Evolutionary conservation across 2,888 invertebrate genomes (phyloP), one percentile per base, ranked within the genome.

Genomic region (Formica aserva): DNA sequence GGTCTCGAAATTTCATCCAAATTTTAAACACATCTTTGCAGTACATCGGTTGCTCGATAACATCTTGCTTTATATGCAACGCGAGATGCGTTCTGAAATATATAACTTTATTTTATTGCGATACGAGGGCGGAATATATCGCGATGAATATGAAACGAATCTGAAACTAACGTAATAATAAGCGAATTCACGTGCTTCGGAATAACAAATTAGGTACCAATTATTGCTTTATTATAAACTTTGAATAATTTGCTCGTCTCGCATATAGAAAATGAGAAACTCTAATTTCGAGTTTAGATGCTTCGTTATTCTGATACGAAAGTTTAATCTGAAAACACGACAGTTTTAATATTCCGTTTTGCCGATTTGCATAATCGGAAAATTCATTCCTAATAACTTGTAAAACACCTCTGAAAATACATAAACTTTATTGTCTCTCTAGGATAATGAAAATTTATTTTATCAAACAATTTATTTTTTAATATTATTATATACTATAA

Each of bases 211-310:
- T 80, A 80, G 57, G 35, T 32, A 60, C 78, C 57, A 72, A 72
- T 80, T 80, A 80, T 78, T 60, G 72, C 60, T 72, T 48, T 66
- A 60, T 65, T 80, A 60, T 60, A 35, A 80, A 72, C 78, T 72
- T 32, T 32, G 57, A 71, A 60, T 72, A 60, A 80, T 72, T 60
- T 8, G 26, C 22, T n/a, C 26, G 18, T 35, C 22, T 8, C 9
- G 72, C 32, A 72, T 80, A 72, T 80, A 72, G 60, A 62, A 80
- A 78, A 72, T 72, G 78, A 72, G 72, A 35, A 80, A 80, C 45
- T 72, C 32, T 41, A 71, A 78, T 78, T 78, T 72, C 41, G 78
- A 80, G 74, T 80, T 80, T 80, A 72, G 74, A 32, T 45, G 35
- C 45, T 80, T 80, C 78, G 32, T 78, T 80, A 72, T 80, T 13